Base-by-base conservation (phyloP, 1,140 invertebrate species). In the Anoplolepis gracilipes region DNA sequence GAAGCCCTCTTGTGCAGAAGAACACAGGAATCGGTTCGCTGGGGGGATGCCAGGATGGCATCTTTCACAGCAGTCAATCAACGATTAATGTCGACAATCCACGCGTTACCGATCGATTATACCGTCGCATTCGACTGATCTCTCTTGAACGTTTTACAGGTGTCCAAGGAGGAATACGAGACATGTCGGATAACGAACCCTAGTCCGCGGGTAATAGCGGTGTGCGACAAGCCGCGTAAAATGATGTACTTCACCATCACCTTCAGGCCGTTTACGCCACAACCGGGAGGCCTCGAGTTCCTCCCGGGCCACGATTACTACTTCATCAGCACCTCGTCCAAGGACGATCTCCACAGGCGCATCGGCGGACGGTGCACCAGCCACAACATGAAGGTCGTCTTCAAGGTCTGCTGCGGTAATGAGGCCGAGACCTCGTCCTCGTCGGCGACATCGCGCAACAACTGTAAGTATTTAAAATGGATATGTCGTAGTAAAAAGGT, bases 231-330 rank as follows among this genome's bases (percentile, higher is more conserved):
- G 93, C 98, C 98, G 76, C 97, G 98, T 95, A 98, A 98, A 95
- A 96, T 98, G 92, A 98, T 98, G 97, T 99, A 98, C 95, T 99
- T 99, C 96, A 99, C 98, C 75, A 99, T 99, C 94, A 99, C 98
- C 86, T 99, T 99, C 96, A 96, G 98, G 94, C 98, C 98, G 92
- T 99, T 99, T 95, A 99, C 98, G 90, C 98, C 98, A 53, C 98
- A 99, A 95, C 98, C 98, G 75, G 98, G 98, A 88, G 98, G 98
- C 70, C 96, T 99, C 90, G 98, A 99, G 95, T 99, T 99, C 95
- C 96, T 98, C 90, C 98, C 98, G 86, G 98, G 98, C 84, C 98
- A 98, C 93, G 98, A 99, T 95, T 99, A 99, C 94, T 99, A 98
- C 95, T 99, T 99, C 95, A 99, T 99, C 95, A 98, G 98, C 96